These are phyloP conservation scores for Mixornis gularis DNA, from an alignment of 2,113 vertebrate species.

Conservation along the genomic window DNA sequence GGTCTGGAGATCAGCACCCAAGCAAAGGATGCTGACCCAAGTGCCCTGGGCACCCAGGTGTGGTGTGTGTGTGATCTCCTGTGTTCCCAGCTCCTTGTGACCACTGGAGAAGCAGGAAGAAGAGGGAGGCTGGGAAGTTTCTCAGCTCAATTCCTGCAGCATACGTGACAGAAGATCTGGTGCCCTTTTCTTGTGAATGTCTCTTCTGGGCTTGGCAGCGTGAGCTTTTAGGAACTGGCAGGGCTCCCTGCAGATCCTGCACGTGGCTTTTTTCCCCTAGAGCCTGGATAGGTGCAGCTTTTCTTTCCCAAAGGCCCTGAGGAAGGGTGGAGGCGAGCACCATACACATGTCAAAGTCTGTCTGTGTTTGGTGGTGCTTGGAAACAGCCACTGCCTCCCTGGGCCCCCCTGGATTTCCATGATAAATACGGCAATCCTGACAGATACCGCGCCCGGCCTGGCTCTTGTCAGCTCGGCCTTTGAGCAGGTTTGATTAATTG, in stretches of 20 bases:
- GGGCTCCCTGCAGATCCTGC: neutral
- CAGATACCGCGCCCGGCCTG: constrained; percentile 76
- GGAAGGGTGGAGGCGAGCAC: constrained; percentile 49
- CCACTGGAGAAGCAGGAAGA: rapidly evolving
- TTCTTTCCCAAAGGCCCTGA: neutral
- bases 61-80: neutral
- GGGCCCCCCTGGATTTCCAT: constrained; percentile 88
- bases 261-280: neutral
- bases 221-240: neutral
- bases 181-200: neutral
- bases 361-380: constrained; percentile 61
- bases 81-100: neutral
- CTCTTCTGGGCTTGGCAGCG: neutral
- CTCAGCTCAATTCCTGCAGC: neutral
- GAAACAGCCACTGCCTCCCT: constrained; percentile 63
- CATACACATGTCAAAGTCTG: constrained; percentile 70
- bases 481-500: constrained; percentile 94
- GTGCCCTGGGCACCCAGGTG: neutral
- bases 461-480: constrained; percentile 87
- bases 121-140: neutral
- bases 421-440: constrained; percentile 84
- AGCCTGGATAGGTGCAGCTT: constrained; percentile 44
- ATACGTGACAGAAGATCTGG: rapidly evolving
- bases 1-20: neutral
- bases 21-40: neutral